Conservation (phyloP, 2,888 invertebrate genomes). For the Limenitis camilla region DNA sequence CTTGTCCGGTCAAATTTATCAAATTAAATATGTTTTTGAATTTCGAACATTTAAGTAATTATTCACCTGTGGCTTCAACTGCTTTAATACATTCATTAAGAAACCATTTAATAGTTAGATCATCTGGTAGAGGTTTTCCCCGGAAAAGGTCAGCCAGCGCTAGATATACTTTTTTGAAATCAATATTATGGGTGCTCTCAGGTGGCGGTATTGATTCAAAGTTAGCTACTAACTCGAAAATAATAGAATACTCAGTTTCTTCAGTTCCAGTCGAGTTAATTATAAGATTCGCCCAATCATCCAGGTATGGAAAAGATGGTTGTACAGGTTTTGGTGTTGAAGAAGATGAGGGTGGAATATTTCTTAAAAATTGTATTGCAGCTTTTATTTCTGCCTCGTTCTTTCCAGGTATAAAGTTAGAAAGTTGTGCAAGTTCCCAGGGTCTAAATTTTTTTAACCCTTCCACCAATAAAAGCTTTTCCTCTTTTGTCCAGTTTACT, state of each 20-base stretch:
- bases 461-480: conserved; percentile 43
- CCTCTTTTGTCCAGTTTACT: conserved; percentile 48
- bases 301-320: conserved; percentile 37
- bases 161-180: conserved; percentile 51
- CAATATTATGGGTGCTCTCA: conserved; percentile 36
- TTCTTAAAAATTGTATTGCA: conserved; percentile 42
- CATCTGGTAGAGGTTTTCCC: conserved; percentile 44
- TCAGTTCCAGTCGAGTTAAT: conserved; percentile 38
- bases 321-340: conserved; percentile 18
- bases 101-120: conserved; percentile 32
- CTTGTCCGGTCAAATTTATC: conserved; percentile 36
- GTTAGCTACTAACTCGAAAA: conserved; percentile 54
- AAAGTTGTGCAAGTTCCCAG: conserved; percentile 33
- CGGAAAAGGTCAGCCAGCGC: conserved; percentile 56
- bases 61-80: conserved; percentile 47
- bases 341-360: conserved; percentile 29
- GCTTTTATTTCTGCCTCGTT: conserved; percentile 34
- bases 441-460: conserved; percentile 39
- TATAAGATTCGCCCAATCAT: conserved; percentile 49
- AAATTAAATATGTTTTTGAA: conserved; percentile 34
- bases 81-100: conserved; percentile 52
- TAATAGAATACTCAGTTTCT: conserved; percentile 49
- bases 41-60: conserved; percentile 36
- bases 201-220: conserved; percentile 46
- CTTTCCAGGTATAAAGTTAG: conserved; percentile 37